phyloP scores from a whole-genome alignment of 2,888 invertebrate genomes.

The Zhengitettix transpicula region DNA sequence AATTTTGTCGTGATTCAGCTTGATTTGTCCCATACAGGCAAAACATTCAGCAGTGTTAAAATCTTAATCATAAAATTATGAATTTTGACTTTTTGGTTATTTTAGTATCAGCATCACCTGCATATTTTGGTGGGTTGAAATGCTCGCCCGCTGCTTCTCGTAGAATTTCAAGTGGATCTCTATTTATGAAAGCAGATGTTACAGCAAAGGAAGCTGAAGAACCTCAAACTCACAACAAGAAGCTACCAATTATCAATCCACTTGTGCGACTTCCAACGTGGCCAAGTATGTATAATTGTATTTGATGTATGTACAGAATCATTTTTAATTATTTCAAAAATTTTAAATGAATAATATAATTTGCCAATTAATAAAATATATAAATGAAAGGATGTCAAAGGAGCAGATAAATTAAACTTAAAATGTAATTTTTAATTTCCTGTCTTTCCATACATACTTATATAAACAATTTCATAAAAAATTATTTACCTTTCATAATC shows the following conservation, averaged over 20 bases:
- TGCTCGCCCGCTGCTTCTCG: constrained; percentile 74
- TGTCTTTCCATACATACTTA: no score
- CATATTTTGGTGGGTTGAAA: constrained; percentile 34
- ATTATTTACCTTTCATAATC: no score
- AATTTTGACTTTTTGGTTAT: neutral
- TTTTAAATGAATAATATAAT: neutral
- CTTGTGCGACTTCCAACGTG: constrained; percentile 72
- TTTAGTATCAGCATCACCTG: constrained; percentile 27
- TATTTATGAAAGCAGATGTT: constrained; percentile 54
- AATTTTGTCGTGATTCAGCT: no score
- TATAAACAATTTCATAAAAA: no score
- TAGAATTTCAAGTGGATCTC: constrained; percentile 79
- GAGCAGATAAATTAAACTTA: no score
- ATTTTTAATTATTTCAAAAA: neutral
- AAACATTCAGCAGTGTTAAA: no score
- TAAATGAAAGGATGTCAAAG: no score
- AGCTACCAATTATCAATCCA: constrained; percentile 79
- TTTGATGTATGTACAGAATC: neutral
- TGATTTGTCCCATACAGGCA: no score
- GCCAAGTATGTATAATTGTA: constrained; percentile 49
- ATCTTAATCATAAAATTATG: no score
- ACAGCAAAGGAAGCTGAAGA: constrained; percentile 26
- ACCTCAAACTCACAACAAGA: constrained; percentile 27
- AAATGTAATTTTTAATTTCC: no score
- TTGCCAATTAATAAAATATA: no score